Percentiles rank a stretch among this genome's conserved stretches.
phyloP scores from a whole-genome alignment of 2,113 vertebrate species.

The Nicator chloris region DNA sequence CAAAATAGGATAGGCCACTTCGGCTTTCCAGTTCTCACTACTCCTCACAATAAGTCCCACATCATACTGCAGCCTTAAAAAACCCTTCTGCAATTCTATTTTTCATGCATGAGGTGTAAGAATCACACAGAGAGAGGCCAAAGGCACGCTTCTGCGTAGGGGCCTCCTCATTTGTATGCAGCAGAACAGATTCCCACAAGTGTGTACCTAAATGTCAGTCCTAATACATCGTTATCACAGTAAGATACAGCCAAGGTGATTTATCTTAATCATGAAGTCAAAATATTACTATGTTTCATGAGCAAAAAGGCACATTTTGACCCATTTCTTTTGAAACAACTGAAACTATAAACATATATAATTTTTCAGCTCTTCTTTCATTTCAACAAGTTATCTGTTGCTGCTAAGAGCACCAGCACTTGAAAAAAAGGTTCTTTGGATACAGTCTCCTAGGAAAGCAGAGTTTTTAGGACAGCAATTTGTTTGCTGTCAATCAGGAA shows the following conservation, averaged over 20 bases:
- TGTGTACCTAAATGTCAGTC: neutral
- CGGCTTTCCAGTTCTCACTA: neutral
- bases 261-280: neutral
- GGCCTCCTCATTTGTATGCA: neutral
- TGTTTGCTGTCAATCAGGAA: neutral
- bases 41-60: neutral
- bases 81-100: neutral
- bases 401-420: neutral
- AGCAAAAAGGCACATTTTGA: neutral
- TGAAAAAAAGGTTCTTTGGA: neutral
- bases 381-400: neutral
- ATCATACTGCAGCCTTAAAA: neutral
- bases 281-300: neutral
- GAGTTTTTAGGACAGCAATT: neutral
- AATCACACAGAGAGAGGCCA: neutral
- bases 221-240: neutral
- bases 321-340: neutral
- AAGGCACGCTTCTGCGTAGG: neutral
- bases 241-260: neutral
- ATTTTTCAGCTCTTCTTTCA: neutral
- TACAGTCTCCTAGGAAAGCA: neutral
- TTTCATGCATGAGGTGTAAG: neutral
- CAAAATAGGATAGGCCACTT: neutral
- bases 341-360: neutral
- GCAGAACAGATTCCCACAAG: neutral